phyloP scores from a whole-genome alignment of 1,140 invertebrate species.

The Drosophila tsacasi region DNA sequence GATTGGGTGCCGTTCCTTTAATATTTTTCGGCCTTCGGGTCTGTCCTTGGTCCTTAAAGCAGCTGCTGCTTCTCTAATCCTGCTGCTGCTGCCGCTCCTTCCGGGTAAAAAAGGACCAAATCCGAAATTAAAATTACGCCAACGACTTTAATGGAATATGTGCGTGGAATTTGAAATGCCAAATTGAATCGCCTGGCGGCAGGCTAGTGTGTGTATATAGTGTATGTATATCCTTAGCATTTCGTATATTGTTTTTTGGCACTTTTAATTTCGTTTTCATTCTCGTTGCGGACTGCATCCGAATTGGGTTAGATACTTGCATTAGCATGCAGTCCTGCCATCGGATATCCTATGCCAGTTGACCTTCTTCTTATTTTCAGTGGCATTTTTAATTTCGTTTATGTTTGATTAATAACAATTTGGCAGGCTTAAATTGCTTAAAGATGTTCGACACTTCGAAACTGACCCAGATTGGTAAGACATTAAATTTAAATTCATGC shows the following conservation, averaged over 20 bases:
- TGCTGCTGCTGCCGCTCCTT: constrained; percentile 8
- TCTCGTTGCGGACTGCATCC: constrained; percentile 11
- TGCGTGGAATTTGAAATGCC: constrained; percentile 63
- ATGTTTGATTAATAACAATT: constrained; percentile 5
- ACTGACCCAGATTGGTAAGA: neutral
- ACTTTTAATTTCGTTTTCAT: constrained; percentile 59
- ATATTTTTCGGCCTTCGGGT: constrained; percentile 8
- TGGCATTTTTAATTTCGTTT: constrained; percentile 5
- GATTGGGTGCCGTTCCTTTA: constrained; percentile 61
- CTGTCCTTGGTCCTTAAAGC: constrained; percentile 12
- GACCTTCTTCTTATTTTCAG: neutral
- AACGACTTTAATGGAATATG: constrained; percentile 76
- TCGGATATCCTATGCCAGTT: neutral
- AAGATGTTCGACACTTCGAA: neutral
- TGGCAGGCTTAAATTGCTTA: neutral
- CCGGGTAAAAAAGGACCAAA: constrained; percentile 53
- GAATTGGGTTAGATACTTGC: constrained; percentile 19
- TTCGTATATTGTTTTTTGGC: constrained; percentile 41
- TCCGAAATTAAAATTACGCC: constrained; percentile 73
- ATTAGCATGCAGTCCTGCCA: constrained; percentile 41
- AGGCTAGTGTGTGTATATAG: constrained; percentile 9
- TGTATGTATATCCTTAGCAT: constrained; percentile 21
- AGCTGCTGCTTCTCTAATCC: constrained; percentile 33
- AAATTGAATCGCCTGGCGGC: constrained; percentile 31
- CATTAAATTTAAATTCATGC: neutral